Evolutionary conservation across 2,113 vertebrate genomes (phyloP), one percentile per base, ranked within the genome.

Genomic region (Eidolon helvum): DNA sequence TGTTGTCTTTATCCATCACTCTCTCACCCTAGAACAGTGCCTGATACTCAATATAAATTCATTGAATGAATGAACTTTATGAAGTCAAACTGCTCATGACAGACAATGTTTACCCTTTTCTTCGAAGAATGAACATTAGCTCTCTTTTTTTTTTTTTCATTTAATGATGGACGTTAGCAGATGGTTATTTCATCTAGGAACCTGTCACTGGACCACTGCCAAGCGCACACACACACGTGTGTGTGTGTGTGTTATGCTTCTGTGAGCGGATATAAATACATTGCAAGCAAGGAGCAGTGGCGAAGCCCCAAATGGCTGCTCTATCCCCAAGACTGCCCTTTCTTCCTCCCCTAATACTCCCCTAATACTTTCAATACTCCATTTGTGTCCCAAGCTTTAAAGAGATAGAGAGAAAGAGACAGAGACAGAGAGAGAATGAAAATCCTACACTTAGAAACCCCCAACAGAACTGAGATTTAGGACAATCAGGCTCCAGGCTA

Each of bases 161-260:
- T 66, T 68, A 55, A 68, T 28, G 40, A 22, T 68, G 57, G 35
- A 33, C 4, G 5, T 92, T 75, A 90, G 38, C 91, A 40, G 38
- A 33, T 40, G 55, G 21, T 90, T 48, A 10, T 87, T 89, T 78
- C 15, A 26, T 50, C 61, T 63, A 88, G 11, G 18, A 95, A 28
- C 30, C 89, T 79, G 24, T 83, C 65, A 35, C n/a, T 83, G 96
- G 78, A 43, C 40, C 19, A 0, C 65, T 68, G 40, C 55, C n/a
- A 4, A 21, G 48, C 12, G 2, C 18, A 1, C 5, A 18, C 28
- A 8, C 7, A 4, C 10, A 3, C 35, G 33, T 57, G 15, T n/a
- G 35, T 38, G 63, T 48, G 18, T 88, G 21, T 30, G 1, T 40
- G 33, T n/a, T 0, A 19, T 40, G 24, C 43, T 45, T 53, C 69